phyloP scores from a whole-genome alignment of 2,113 vertebrate genomes.

The Saguinus midas region DNA sequence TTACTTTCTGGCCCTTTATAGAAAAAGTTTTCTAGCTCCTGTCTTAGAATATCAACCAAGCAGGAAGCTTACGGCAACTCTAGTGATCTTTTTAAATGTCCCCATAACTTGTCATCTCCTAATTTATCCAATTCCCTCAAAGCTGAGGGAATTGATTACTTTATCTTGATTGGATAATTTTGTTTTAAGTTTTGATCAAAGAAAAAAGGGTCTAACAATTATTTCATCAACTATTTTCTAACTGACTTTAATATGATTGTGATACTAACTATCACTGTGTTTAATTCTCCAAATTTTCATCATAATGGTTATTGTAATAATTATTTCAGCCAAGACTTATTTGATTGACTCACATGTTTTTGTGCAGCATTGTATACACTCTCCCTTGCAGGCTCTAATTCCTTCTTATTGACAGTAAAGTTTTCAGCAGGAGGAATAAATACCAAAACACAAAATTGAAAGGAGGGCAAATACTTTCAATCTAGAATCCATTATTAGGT shows the following conservation, averaged over 20 bases:
- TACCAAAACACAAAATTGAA: not conserved
- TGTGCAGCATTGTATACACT: not conserved
- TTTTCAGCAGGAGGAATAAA: not conserved
- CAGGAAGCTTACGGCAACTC: not conserved
- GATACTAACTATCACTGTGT: not conserved
- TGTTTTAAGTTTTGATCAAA: not conserved
- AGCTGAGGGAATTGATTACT: not conserved
- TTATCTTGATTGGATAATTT: not conserved
- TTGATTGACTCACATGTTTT: not conserved
- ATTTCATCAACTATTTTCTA: not conserved
- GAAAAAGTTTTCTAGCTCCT: not conserved
- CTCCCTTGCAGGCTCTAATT: not conserved
- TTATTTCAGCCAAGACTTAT: not conserved
- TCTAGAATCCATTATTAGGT: not conserved
- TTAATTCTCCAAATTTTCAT: not conserved
- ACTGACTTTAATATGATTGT: not conserved
- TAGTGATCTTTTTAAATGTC: not conserved
- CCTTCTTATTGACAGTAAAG: not conserved
- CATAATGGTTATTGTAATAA: not conserved
- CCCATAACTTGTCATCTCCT: not conserved
- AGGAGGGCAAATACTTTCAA: not conserved
- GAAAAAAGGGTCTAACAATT: not conserved
- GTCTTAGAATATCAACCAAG: not conserved
- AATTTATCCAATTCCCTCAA: not conserved
- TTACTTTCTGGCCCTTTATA: not conserved